A percentile compares a stretch with the other conserved stretches of the same genome.
phyloP scores from a whole-genome alignment of 2,888 invertebrate genomes.

The Prosapia bicincta region DNA sequence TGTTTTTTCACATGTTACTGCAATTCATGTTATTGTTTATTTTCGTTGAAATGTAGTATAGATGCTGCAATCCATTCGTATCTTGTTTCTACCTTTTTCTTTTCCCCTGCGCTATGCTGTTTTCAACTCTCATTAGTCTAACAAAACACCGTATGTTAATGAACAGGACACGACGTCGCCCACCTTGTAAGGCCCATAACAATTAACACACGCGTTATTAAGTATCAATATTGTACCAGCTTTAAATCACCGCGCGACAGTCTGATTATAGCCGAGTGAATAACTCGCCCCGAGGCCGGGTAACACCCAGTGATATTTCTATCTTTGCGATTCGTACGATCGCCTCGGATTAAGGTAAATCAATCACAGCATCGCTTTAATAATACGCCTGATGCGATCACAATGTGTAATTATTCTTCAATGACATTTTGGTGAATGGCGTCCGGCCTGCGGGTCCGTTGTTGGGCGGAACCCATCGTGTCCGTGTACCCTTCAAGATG shows the following conservation, averaged over 20 bases:
- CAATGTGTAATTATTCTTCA: slow-evolving; percentile 24
- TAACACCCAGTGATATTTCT: slow-evolving; percentile 19
- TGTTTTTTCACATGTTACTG: no score
- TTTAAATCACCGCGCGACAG: neutral
- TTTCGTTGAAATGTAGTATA: no score
- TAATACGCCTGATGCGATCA: slow-evolving; percentile 20
- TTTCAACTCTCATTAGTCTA: no score
- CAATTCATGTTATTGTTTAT: no score
- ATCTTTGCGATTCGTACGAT: slow-evolving; percentile 19
- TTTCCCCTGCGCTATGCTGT: no score
- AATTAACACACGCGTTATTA: neutral
- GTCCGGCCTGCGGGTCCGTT: neutral
- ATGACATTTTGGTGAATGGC: slow-evolving; percentile 7
- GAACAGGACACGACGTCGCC: no score
- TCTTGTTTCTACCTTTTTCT: no score
- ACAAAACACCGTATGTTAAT: no score
- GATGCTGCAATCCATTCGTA: no score
- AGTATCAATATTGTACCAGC: neutral
- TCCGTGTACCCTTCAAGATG: neutral
- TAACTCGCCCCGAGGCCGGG: slow-evolving; percentile 6
- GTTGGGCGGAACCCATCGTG: neutral
- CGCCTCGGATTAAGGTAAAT: slow-evolving; percentile 20
- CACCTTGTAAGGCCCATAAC: neutral
- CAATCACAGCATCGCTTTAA: slow-evolving; percentile 20
- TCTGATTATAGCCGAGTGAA: neutral